These are phyloP conservation scores for Formica selysi DNA, from an alignment of 1,140 invertebrate genomes.

Conservation along the genomic window DNA sequence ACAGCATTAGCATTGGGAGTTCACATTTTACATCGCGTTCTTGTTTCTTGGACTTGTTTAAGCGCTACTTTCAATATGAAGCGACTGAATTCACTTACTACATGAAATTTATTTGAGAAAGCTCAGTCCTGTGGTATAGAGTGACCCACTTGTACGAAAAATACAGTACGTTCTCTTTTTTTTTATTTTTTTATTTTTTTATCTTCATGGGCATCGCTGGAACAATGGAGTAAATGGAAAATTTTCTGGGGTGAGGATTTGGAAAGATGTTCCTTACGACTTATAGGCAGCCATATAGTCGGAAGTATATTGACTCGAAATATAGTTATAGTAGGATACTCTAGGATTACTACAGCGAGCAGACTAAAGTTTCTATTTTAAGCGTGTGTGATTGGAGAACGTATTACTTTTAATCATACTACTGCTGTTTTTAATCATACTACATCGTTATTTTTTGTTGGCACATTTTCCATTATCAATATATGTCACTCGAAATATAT, in stretches of 20 bases:
- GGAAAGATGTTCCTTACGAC: conserved; percentile 3
- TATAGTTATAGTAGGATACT: conserved; percentile 1
- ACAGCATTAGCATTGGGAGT: background rate
- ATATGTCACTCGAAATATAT: conserved; percentile 49
- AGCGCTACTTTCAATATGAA: conserved; percentile 55
- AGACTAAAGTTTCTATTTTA: conserved; percentile 48
- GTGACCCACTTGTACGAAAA: conserved; percentile 64
- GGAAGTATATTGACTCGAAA: conserved; percentile 65
- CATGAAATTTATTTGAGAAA: conserved; percentile 47
- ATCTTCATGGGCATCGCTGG: conserved; percentile 62
- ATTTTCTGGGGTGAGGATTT: background rate
- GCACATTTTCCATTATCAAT: conserved; percentile 64
- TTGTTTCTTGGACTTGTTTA: background rate
- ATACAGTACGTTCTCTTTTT: conserved; percentile 41
- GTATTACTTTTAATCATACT: conserved; percentile 46
- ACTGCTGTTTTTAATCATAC: background rate
- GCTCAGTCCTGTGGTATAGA: conserved; percentile 67
- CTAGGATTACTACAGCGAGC: conserved; percentile 29
- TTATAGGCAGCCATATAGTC: conserved; percentile 43
- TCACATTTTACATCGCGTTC: background rate
- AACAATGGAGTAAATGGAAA: conserved; percentile 59
- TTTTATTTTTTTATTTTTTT: background rate
- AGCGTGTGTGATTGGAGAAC: conserved; percentile 13
- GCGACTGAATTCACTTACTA: conserved; percentile 13
- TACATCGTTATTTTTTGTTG: conserved; percentile 60